phyloP scores from a whole-genome alignment of 2,888 invertebrate genomes.

The Petrolisthes cinctipes region DNA sequence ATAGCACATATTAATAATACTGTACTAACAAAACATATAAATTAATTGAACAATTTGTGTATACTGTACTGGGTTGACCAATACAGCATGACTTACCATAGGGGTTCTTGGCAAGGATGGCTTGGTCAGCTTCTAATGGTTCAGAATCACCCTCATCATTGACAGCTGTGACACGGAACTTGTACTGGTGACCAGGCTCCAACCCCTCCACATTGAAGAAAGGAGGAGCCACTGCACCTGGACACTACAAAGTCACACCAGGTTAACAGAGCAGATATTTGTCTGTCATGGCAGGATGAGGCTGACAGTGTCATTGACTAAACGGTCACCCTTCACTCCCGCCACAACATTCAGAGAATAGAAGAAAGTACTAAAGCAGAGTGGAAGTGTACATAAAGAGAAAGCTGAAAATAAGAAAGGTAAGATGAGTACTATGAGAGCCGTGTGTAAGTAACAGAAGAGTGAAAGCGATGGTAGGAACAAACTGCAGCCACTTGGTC shows the following conservation, averaged over 20 bases:
- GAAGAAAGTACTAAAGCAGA: not conserved
- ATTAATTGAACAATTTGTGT: no score
- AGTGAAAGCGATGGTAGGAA: no score
- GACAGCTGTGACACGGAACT: constrained; percentile 92
- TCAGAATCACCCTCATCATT: constrained; percentile 96
- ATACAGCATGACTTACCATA: constrained; percentile 76
- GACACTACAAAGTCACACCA: constrained; percentile 68
- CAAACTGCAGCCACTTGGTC: no score
- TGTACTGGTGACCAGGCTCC: constrained; percentile 91
- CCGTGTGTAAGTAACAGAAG: no score
- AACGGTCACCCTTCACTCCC: no score
- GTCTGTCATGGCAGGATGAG: no score
- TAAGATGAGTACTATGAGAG: no score
- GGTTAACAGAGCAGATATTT: not conserved
- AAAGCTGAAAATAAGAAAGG: not conserved
- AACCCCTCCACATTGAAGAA: constrained; percentile 91
- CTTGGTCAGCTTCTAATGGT: constrained; percentile 83
- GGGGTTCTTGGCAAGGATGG: constrained; percentile 90
- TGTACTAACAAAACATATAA: no score
- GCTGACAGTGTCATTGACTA: no score
- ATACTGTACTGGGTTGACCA: no score
- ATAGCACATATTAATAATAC: no score
- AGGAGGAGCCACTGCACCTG: constrained; percentile 78
- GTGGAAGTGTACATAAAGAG: not conserved
- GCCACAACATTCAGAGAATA: no score